phyloP scores from a whole-genome alignment of 1,140 invertebrate genomes.

The Drosophila kikkawai region DNA sequence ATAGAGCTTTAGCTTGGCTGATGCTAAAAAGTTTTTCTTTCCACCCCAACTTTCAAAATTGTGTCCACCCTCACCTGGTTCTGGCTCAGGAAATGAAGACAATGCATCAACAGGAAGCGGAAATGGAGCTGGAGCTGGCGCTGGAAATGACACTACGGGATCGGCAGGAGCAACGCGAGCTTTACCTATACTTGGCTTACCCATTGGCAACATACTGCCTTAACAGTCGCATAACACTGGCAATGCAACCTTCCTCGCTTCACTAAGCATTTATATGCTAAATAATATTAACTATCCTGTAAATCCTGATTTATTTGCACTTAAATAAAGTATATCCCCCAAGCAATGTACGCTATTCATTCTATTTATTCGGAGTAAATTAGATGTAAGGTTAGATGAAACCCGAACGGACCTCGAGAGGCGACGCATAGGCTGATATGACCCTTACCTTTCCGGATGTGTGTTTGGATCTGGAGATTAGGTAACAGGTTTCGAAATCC shows the following conservation, averaged over 20 bases:
- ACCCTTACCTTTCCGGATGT: no score
- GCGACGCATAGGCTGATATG: no score
- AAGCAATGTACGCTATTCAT: background rate
- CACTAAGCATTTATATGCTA: no score
- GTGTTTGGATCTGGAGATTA: no score
- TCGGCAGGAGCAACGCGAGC: background rate
- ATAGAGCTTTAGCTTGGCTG: background rate
- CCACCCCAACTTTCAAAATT: no score
- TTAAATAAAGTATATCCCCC: background rate
- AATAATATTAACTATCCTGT: background rate
- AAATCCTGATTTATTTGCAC: background rate
- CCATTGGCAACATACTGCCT: background rate
- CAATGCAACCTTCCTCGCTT: background rate
- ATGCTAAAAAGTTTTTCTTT: no score
- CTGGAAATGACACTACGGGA: background rate
- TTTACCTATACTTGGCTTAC: background rate
- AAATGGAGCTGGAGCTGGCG: background rate
- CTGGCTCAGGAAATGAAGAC: background rate
- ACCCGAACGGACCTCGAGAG: no score
- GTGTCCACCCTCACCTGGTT: background rate
- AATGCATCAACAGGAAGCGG: background rate
- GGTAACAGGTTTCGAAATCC: no score
- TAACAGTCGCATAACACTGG: background rate
- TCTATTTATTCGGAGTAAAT: background rate
- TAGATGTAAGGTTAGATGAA: no score